phyloP scores from a whole-genome alignment of 2,888 invertebrate species.

The Eupsilia transversa region DNA sequence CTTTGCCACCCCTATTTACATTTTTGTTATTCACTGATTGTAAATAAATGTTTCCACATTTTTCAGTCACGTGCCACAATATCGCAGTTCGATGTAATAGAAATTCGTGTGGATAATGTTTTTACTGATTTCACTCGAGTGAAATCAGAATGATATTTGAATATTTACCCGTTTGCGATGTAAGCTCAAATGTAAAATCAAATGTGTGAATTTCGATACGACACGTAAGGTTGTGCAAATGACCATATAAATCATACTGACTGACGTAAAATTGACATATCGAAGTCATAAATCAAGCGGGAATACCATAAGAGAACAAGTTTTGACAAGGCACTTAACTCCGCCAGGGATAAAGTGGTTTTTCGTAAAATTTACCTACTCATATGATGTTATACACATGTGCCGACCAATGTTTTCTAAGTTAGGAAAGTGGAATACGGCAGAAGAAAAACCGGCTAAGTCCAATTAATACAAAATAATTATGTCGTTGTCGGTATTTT shows the following conservation, averaged over 20 bases:
- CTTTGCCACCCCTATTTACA: constrained; percentile 54
- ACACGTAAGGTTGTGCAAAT: constrained; percentile 78
- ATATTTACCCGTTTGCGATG: constrained; percentile 30
- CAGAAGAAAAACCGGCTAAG: background rate
- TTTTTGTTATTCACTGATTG: constrained; percentile 55
- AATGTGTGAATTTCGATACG: constrained; percentile 59
- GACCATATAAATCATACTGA: constrained; percentile 87
- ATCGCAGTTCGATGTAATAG: constrained; percentile 5
- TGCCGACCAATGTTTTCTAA: constrained; percentile 18
- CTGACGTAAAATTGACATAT: constrained; percentile 89
- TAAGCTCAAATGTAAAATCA: constrained; percentile 47
- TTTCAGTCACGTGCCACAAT: constrained; percentile 31
- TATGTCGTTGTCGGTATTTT: background rate
- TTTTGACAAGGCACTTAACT: constrained; percentile 88
- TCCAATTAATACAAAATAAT: constrained; percentile 9
- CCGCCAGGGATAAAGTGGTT: constrained; percentile 79
- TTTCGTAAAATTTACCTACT: constrained; percentile 75
- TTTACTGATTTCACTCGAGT: constrained; percentile 3
- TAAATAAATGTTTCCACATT: constrained; percentile 43
- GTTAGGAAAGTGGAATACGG: constrained; percentile 9
- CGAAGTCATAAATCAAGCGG: constrained; percentile 88
- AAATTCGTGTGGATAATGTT: constrained; percentile 1
- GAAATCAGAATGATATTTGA: constrained; percentile 5
- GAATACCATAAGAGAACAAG: constrained; percentile 85
- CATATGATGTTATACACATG: constrained; percentile 43